A percentile compares a stretch with the other conserved stretches of the same genome.
phyloP scores from a whole-genome alignment of 2,113 vertebrate species.

The Saimiri boliviensis region DNA sequence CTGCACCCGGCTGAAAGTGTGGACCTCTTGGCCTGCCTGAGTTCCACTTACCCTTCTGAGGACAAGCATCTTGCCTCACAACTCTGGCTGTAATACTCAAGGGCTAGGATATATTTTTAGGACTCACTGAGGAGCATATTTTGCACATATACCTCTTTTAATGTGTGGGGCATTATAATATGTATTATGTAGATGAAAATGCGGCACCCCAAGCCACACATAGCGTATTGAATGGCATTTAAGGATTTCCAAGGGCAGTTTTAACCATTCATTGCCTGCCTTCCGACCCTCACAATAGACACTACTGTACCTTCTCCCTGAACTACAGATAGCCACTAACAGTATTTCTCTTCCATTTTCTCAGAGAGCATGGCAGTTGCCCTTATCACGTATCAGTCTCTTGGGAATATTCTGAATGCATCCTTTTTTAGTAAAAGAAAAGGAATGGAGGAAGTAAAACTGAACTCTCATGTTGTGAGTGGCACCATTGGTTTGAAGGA shows the following conservation, averaged over 20 bases:
- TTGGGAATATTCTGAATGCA: slow-evolving; percentile 46
- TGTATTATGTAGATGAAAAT: not conserved
- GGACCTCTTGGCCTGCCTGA: not conserved
- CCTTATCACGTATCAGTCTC: slow-evolving; percentile 24
- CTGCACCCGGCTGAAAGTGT: too few species aligned
- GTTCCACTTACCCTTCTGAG: not conserved
- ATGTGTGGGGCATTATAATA: not conserved
- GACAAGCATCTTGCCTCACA: not conserved
- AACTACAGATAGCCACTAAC: fast-evolving
- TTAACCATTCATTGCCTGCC: not conserved
- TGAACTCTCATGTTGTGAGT: slow-evolving; percentile 60
- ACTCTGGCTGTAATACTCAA: not conserved
- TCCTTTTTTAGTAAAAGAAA: slow-evolving; percentile 42
- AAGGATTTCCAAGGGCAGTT: not conserved
- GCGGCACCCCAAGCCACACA: not conserved
- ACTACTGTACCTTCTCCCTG: too few species aligned
- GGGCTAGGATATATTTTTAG: not conserved
- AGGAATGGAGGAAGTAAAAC: not conserved
- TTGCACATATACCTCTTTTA: not conserved
- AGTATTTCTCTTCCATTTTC: not conserved
- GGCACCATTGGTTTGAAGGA: not conserved
- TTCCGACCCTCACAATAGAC: not conserved
- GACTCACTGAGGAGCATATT: fast-evolving
- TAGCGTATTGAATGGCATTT: not conserved
- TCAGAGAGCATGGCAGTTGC: not conserved